phyloP scores from a whole-genome alignment of 1,140 invertebrate species.

The Probaryconus sp. region DNA sequence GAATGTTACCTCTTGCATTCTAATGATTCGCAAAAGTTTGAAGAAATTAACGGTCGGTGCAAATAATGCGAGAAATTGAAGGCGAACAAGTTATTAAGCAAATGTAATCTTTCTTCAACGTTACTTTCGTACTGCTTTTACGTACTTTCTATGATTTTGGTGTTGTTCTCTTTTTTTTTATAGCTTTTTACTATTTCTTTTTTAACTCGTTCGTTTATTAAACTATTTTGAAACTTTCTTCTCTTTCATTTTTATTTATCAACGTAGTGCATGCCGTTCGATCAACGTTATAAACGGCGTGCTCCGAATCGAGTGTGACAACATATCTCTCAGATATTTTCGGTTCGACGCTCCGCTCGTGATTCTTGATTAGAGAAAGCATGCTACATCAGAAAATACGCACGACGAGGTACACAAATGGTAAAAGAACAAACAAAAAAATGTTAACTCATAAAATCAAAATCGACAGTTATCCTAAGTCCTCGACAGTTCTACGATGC shows the following conservation, averaged over 20 bases:
- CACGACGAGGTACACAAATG: constrained; percentile 61
- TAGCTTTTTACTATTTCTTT: not conserved
- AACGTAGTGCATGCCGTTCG: constrained; percentile 52
- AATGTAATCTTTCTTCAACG: constrained; percentile 58
- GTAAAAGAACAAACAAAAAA: constrained; percentile 35
- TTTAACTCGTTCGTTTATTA: not conserved
- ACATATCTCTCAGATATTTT: constrained; percentile 40
- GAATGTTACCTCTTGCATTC: constrained; percentile 13
- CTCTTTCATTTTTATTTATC: constrained; percentile 44
- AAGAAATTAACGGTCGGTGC: not conserved
- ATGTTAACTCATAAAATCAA: constrained; percentile 6
- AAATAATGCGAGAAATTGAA: constrained; percentile 14
- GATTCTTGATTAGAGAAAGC: constrained; percentile 64
- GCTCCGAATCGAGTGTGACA: constrained; percentile 43
- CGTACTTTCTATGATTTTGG: not conserved
- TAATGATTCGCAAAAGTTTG: constrained; percentile 14
- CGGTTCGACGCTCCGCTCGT: constrained; percentile 59
- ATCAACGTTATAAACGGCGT: constrained; percentile 59
- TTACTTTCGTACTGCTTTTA: constrained; percentile 57
- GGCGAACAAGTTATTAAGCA: constrained; percentile 49
- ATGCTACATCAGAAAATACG: constrained; percentile 67
- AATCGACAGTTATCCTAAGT: constrained; percentile 55
- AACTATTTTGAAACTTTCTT: constrained; percentile 38
- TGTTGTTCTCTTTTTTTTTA: constrained; percentile 8
- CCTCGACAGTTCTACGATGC: constrained; percentile 62